Conservation (phyloP, 2,888 invertebrate genomes). For the Dione juno region DNA sequence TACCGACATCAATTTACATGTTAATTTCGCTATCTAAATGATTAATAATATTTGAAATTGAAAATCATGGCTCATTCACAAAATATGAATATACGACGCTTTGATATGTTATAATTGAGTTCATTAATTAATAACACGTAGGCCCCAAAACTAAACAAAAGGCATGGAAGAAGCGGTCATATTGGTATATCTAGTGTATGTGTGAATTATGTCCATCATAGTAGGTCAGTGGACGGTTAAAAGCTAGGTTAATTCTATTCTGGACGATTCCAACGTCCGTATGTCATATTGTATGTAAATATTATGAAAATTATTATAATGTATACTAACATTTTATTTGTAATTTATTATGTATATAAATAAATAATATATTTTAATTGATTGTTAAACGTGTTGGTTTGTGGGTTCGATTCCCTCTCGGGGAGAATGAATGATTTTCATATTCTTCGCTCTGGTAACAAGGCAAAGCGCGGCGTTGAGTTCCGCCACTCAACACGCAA, state of each 20-base stretch:
- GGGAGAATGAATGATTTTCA: no score
- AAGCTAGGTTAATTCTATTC: background rate
- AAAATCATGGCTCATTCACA: slow-evolving; percentile 19
- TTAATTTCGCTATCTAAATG: slow-evolving; percentile 20
- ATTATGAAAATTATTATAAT: background rate
- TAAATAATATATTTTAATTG: no score
- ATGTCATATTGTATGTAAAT: no score
- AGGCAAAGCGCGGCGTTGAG: no score
- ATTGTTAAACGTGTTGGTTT: no score
- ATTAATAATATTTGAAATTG: slow-evolving; percentile 18
- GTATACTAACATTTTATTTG: no score
- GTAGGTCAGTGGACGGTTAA: background rate
- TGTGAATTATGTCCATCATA: background rate
- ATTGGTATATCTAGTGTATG: background rate
- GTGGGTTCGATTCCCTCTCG: no score
- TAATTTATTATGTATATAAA: no score
- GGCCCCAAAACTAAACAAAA: background rate
- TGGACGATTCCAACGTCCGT: no score
- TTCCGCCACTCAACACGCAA: no score
- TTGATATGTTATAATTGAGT: slow-evolving; percentile 23
- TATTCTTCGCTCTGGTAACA: no score
- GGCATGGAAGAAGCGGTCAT: background rate
- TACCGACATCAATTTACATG: slow-evolving; percentile 12
- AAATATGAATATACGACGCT: background rate
- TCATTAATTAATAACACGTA: slow-evolving; percentile 17